These are phyloP conservation scores for Ptychochromis oligacanthus DNA, from an alignment of 2,113 vertebrate genomes.

Conservation along the genomic window DNA sequence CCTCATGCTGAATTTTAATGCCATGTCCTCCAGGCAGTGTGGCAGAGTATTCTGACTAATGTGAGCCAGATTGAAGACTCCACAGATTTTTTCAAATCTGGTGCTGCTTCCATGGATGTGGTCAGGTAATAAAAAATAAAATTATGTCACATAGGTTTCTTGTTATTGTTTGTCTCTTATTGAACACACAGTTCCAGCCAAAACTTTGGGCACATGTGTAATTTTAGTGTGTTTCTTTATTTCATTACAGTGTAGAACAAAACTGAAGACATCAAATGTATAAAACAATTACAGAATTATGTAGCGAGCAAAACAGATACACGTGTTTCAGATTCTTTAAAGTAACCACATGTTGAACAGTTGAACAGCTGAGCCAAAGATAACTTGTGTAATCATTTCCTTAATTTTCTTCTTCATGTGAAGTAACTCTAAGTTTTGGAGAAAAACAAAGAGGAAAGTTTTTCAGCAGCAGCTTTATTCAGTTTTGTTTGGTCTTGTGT, in stretches of 20 bases:
- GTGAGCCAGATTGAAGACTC: constrained; percentile 80
- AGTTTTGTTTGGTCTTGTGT: background rate
- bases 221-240: background rate
- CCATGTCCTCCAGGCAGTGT: constrained; percentile 76
- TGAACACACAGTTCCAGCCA: background rate
- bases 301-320: background rate
- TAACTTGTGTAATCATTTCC: too few relatives aligned
- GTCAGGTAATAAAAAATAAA: constrained; percentile 80
- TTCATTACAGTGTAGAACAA: background rate
- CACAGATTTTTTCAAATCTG: constrained; percentile 90
- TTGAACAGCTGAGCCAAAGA: too few relatives aligned
- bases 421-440: too few relatives aligned
- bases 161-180: background rate
- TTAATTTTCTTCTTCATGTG: too few relatives aligned
- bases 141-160: background rate
- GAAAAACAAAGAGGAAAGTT: background rate
- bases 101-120: constrained; percentile 89
- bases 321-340: background rate
- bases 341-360: too few relatives aligned
- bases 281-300: background rate
- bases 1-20: background rate
- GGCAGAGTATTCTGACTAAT: constrained; percentile 86
- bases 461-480: background rate
- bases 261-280: background rate
- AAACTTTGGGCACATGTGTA: background rate